Percentiles rank a stretch among this genome's conserved stretches.
These are phyloP conservation scores for Lagopus muta DNA, from an alignment of 2,113 vertebrate species.

Conservation along the genomic window DNA sequence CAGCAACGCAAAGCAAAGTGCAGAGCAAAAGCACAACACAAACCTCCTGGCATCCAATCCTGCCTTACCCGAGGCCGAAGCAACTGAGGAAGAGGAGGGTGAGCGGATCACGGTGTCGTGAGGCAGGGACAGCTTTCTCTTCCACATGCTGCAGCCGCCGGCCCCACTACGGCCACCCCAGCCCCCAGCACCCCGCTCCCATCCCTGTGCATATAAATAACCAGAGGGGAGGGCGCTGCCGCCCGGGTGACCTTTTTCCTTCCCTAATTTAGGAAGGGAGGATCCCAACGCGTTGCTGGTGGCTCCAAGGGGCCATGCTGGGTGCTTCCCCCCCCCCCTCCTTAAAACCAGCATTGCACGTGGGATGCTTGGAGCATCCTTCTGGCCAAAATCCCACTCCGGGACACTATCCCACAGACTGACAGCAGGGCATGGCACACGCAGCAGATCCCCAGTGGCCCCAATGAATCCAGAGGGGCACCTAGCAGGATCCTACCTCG, in stretches of 20 bases:
- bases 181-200: slow-evolving; percentile 56
- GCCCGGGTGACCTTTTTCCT: slow-evolving; percentile 12
- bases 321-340: background rate
- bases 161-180: slow-evolving; percentile 40
- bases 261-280: slow-evolving; percentile 42
- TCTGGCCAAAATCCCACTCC: background rate
- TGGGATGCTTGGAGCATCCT: background rate
- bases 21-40: background rate
- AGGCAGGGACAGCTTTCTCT: background rate
- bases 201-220: slow-evolving; percentile 69
- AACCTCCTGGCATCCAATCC: background rate
- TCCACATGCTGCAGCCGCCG: slow-evolving; percentile 68
- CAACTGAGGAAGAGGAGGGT: slow-evolving; percentile 72
- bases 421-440: slow-evolving; percentile 1
- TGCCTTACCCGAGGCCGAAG: slow-evolving; percentile 78
- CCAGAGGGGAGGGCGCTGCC: background rate
- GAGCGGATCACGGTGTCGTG: background rate
- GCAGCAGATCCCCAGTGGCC: background rate
- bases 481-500: slow-evolving; percentile 24
- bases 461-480: rapidly evolving
- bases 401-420: background rate
- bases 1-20: background rate
- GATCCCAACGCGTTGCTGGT: background rate
- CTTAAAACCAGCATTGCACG: background rate
- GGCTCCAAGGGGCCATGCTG: rapidly evolving